phyloP scores from a whole-genome alignment of 2,888 invertebrate genomes.

The Tanypteryx hageni region DNA sequence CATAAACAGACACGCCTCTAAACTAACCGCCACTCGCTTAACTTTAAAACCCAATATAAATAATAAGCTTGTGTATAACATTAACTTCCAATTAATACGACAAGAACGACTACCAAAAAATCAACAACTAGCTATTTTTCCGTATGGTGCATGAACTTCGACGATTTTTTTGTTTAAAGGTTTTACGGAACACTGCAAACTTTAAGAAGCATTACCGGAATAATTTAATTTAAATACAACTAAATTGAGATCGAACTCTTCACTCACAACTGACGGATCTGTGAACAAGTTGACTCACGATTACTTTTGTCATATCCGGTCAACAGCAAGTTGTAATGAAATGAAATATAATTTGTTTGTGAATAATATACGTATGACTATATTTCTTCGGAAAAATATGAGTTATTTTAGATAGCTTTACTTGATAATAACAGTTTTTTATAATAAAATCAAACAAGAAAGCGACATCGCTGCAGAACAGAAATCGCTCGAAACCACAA shows the following conservation, averaged over 20 bases:
- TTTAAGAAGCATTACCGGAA: not conserved
- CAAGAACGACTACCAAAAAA: not conserved
- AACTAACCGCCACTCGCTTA: not conserved
- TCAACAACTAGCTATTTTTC: not conserved
- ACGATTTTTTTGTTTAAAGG: not conserved
- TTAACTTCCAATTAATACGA: not conserved
- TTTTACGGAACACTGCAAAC: not conserved
- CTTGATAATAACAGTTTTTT: too few species aligned
- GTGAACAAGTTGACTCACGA: constrained; percentile 48
- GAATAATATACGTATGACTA: too few species aligned
- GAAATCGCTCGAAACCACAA: too few species aligned
- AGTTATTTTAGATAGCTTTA: too few species aligned
- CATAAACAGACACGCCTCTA: not conserved
- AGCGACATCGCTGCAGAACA: too few species aligned
- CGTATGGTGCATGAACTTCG: not conserved
- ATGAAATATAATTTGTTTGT: not conserved
- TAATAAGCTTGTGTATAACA: not conserved
- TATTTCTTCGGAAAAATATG: too few species aligned
- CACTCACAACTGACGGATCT: constrained; percentile 39
- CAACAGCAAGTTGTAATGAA: not conserved
- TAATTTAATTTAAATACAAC: constrained; percentile 21
- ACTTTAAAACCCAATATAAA: not conserved
- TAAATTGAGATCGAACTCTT: not conserved
- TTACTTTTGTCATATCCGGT: constrained; percentile 60
- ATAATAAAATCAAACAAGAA: too few species aligned